phyloP scores from a whole-genome alignment of 1,140 invertebrate species.

The Listronotus bonariensis region DNA sequence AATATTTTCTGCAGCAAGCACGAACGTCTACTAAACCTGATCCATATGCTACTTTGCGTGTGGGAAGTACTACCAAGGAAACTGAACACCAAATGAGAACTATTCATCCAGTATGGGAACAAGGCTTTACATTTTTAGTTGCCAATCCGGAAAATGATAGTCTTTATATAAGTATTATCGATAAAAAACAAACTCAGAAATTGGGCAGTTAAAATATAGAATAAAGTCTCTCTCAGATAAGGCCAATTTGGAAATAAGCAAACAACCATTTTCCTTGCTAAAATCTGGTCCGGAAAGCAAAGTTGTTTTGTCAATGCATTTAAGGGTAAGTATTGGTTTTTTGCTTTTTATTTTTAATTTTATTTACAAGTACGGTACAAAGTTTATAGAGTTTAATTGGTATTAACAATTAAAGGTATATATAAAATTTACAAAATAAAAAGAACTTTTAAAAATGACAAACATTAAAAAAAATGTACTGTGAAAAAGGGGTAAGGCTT shows the following conservation, averaged over 20 bases:
- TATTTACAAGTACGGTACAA: too few relatives aligned
- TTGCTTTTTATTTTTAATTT: neutral
- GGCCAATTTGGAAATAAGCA: slow-evolving; percentile 74
- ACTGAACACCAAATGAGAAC: slow-evolving; percentile 73
- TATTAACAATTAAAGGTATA: too few relatives aligned
- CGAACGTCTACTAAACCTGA: slow-evolving; percentile 73
- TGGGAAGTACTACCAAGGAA: slow-evolving; percentile 73
- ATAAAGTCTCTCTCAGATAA: slow-evolving; percentile 74
- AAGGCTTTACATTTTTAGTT: slow-evolving; percentile 89
- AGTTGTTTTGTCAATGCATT: slow-evolving; percentile 75
- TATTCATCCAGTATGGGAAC: slow-evolving; percentile 74
- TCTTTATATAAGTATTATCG: slow-evolving; percentile 77
- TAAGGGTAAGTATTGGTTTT: slow-evolving; percentile 67
- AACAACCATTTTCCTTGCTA: slow-evolving; percentile 79
- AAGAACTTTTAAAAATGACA: too few relatives aligned
- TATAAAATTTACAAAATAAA: too few relatives aligned
- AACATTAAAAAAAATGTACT: too few relatives aligned
- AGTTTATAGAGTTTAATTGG: too few relatives aligned
- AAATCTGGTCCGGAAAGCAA: slow-evolving; percentile 79
- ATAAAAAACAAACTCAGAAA: slow-evolving; percentile 74
- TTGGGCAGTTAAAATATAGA: slow-evolving; percentile 76
- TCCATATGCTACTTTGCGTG: slow-evolving; percentile 72
- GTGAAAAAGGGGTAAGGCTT: too few relatives aligned
- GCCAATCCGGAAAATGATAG: slow-evolving; percentile 86
- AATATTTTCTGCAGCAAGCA: slow-evolving; percentile 62